Evolutionary conservation across 2,113 vertebrate genomes (phyloP).

Genomic region (Vulpes ferrilata): DNA sequence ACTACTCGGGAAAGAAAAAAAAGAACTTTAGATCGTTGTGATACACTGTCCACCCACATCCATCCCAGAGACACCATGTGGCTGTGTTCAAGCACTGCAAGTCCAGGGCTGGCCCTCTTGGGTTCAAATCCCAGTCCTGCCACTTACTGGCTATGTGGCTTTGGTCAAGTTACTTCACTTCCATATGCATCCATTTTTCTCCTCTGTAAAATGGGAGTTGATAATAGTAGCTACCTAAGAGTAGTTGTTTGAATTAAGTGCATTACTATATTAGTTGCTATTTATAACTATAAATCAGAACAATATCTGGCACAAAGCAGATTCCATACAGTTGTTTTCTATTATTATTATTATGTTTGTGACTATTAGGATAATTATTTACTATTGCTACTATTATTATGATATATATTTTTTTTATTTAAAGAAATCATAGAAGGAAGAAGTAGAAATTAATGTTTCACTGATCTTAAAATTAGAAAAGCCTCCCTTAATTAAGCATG

Average conservation of each 20-base stretch:
- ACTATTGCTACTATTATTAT: neutral
- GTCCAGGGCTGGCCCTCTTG: neutral
- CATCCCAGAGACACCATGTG: neutral
- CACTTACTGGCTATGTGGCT: neutral
- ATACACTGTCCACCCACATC: neutral
- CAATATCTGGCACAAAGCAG: neutral
- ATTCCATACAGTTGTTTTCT: neutral
- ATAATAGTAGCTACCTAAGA: neutral
- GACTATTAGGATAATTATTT: neutral
- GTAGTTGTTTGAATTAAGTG: slow-evolving; percentile 16
- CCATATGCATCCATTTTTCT: neutral
- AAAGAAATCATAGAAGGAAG: neutral
- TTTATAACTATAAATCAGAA: neutral
- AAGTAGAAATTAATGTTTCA: neutral
- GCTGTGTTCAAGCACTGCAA: neutral
- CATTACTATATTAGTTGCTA: neutral
- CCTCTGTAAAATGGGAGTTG: neutral
- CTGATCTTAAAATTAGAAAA: neutral
- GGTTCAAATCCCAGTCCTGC: neutral
- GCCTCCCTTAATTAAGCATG: neutral
- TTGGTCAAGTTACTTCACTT: neutral
- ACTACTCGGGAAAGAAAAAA: neutral
- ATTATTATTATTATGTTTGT: neutral
- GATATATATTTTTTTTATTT: slow-evolving; percentile 5
- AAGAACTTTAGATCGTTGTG: neutral